Evolutionary conservation across 1,140 invertebrate genomes (phyloP), one percentile per base, ranked within the genome.

Genomic region (Drosophila nigromelanica): DNA sequence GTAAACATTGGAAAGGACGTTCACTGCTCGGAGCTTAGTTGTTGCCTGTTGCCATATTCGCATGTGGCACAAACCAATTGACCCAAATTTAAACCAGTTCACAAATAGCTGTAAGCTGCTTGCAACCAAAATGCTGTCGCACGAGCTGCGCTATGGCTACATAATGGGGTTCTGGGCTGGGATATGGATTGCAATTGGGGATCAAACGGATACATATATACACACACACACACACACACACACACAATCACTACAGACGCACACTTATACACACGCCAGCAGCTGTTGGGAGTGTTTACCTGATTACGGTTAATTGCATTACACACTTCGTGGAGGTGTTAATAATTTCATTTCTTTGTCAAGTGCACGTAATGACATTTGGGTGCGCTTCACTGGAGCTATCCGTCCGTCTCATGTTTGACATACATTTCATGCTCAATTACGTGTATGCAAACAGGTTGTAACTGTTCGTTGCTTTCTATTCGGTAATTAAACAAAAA

Each of bases 51-150:
- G 56, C 50, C 56, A 39, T 24, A 70, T 39, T 71, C 47, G 51
- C 56, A 83, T 89, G 79, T 72, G 83, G 73, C 76, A 69, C 76
- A 73, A 83, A 78, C 83, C 83, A 83, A 89, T 89, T 78, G 83
- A 83, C 83, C 83, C 79, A 89, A 89, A 89, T 83, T 80, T 89
- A 89, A 89, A 77, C 69, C 79, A 74, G 73, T 68, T 73, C 73
- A 76, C 76, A 78, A 78, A 78, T 76, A 80, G 79, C 83, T 89
- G 79, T 79, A 66, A 78, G 83, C 79, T 70, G 60, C 69, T 82
- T 76, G 62, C 72, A 85, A 67, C 71, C 71, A 48, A 33, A 27
- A 30, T 35, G 35, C 21, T 52, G 58, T 55, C 42, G 64, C 40
- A 59, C 43, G 64, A 35, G 51, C 50, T 37, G 37, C 3, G 24